Base-by-base conservation (phyloP, 1,140 invertebrate species). In the Achatina immaculata region DNA sequence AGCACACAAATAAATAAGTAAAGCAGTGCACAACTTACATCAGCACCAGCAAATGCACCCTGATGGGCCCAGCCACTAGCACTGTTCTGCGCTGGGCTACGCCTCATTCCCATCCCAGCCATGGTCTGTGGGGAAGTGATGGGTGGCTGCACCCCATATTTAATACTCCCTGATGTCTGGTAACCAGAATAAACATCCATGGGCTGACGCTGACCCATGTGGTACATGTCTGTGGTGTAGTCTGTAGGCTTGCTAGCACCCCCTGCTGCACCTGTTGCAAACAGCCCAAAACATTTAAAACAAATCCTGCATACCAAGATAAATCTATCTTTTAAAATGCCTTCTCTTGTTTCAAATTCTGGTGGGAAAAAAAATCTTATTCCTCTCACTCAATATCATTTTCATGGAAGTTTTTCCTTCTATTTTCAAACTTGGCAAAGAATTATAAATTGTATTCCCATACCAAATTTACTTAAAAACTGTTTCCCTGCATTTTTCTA, bases 11-110 rank as follows among this genome's bases (percentile, higher is more conserved):
- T n/a, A n/a, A n/a, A n/a, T n/a, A n/a, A n/a, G n/a, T n/a, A n/a
- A n/a, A n/a, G n/a, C n/a, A n/a, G n/a, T n/a, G n/a, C n/a, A n/a
- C 80, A 34, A 83, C 78, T 84, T 51, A 87, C 87, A 86, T 89
- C 86, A 72, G 75, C 84, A 40, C 86, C 82, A 31, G 58, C 73
- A 72, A 85, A 89, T 19, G 83, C 83, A 36, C 82, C 86, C 42
- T 83, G 81, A 66, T 74, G 75, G 43, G 82, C 9, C 74, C 78
- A 55, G 78, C 66, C 19, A 34, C 45, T 58, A 58, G 40, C 58
- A 31, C 51, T 73, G 19, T 81, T 77, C 58, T 83, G 83, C 28
- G 85, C 86, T 7, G 86, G 87, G 75, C 84, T 86, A 43, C 83
- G 78, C 36, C 86, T 83, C 72, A 82, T 78, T 45, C 83, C 84